Base-by-base conservation (phyloP, 1,140 invertebrate genomes). In the Octopus sinensis region DNA sequence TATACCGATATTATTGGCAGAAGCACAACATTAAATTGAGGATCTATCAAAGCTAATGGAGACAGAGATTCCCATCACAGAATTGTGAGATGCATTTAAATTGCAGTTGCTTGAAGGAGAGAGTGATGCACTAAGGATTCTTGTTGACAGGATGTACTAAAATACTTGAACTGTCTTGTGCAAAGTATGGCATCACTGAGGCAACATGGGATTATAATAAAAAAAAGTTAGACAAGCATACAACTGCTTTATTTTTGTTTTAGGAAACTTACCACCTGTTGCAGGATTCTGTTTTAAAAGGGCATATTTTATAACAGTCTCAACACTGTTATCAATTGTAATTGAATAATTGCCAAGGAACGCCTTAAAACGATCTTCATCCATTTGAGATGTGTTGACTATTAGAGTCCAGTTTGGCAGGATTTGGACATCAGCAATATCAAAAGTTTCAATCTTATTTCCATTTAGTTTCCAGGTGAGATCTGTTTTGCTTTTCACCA, bases 401-500 rank as follows among this genome's bases (percentile, higher is more conserved):
- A 54, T 81, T 6, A 80, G 79, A 23, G 79, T 53, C 6, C 56
- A 81, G 51, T 77, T 83, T 56, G 17, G 13, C n/a, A n/a, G 0
- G 54, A 81, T 30, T 17, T 79, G 80, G 30, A 51, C 68, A 52
- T 82, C 78, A 9, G 54, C 54, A 17, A 81, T 81, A 4, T 80
- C 81, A 12, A n/a, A 6, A 7, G 73, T 17, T 17, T 13, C n/a
- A 53, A 82, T 82, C 53, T 77, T 82, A n/a, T n/a, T 53, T 51
- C 82, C 79, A 13, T 82, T 81, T 77, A 82, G 81, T 30, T 76
- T 51, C 83, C 83, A 84, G 4, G 17, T 81, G 79, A 82, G 81
- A 0, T 12, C 54, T 6, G 80, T 53, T n/a, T 53, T 23, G 17
- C 6, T 6, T 17, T 73, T 23, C 56, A 43, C 51, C 4, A 80